Conservation (phyloP, 2,113 vertebrate species). For the Micromys minutus region DNA sequence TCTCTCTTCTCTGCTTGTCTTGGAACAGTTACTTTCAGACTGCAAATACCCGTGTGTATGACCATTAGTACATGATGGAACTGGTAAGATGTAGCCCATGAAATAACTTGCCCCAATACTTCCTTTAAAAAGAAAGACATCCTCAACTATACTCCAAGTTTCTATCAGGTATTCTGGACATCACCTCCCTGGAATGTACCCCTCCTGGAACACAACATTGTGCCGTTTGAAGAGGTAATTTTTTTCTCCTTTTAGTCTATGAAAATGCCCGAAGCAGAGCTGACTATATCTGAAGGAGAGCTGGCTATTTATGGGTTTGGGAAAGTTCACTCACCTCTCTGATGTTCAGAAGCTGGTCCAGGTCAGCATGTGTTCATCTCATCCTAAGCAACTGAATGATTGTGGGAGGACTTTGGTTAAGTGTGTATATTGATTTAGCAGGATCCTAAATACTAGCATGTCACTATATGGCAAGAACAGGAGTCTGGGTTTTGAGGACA, state of each 20-base stretch:
- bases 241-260: slow-evolving; percentile 1
- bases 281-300: neutral
- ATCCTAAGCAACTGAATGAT: neutral
- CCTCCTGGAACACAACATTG: neutral
- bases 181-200: neutral
- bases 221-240: neutral
- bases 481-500: slow-evolving; percentile 7
- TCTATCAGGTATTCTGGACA: neutral
- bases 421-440: neutral
- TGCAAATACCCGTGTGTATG: slow-evolving; percentile 42
- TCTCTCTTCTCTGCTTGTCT: neutral
- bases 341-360: slow-evolving; percentile 49
- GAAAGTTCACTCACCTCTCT: slow-evolving; percentile 72
- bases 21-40: slow-evolving; percentile 61
- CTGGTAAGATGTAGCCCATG: neutral
- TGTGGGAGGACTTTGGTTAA: neutral
- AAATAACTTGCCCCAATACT: neutral
- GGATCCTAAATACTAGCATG: neutral
- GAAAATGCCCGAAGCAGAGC: neutral
- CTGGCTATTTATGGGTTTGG: neutral
- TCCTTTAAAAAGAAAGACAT: neutral
- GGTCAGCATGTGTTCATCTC: neutral
- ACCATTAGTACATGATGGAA: neutral
- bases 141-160: neutral
- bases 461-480: neutral